phyloP scores from a whole-genome alignment of 2,113 vertebrate species.

The Struthio camelus region DNA sequence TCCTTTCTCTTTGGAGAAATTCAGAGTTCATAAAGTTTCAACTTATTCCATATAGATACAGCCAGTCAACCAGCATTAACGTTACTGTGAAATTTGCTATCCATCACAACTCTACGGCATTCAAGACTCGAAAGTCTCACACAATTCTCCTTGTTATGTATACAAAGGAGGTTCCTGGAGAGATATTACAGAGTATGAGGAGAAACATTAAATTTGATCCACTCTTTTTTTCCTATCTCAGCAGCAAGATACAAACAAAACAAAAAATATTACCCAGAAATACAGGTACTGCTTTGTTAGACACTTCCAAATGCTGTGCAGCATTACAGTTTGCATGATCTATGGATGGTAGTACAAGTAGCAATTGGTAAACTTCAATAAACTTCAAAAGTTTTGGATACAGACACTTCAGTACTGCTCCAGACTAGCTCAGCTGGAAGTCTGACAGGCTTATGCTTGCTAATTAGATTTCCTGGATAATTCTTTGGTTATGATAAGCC shows the following conservation, averaged over 20 bases:
- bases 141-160: not conserved
- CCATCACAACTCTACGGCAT: not conserved
- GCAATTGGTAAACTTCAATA: not conserved
- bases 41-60: not conserved
- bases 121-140: not conserved
- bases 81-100: not conserved
- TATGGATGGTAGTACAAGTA: fast-evolving
- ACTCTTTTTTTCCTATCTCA: not conserved
- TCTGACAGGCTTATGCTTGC: not conserved
- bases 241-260: not conserved
- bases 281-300: not conserved
- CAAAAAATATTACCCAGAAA: fast-evolving
- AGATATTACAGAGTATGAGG: not conserved
- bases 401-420: not conserved
- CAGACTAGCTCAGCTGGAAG: not conserved
- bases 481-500: not conserved
- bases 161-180: not conserved
- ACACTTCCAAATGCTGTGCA: not conserved
- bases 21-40: not conserved
- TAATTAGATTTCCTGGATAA: not conserved
- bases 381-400: fast-evolving
- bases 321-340: fast-evolving
- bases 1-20: not conserved
- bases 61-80: not conserved
- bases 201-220: not conserved